Percentiles rank a stretch among this genome's conserved stretches.
phyloP scores from a whole-genome alignment of 1,140 invertebrate genomes.

The Hyposmocoma kahamanoa region DNA sequence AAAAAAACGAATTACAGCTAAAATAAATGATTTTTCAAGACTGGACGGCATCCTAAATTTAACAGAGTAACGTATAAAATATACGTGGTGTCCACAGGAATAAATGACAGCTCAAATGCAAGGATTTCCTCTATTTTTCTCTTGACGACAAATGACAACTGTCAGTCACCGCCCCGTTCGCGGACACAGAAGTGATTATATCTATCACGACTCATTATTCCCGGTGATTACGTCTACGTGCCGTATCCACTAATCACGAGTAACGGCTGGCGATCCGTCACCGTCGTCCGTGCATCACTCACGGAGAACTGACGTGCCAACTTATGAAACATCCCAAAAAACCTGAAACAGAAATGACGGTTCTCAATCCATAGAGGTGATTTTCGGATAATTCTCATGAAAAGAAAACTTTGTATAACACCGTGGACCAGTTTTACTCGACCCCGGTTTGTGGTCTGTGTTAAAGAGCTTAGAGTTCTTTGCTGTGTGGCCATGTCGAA shows the following conservation, averaged over 20 bases:
- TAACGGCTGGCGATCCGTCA: constrained; percentile 54
- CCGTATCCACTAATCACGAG: constrained; percentile 55
- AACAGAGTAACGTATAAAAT: too few relatives aligned
- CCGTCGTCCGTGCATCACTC: constrained; percentile 50
- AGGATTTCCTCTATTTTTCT: too few relatives aligned
- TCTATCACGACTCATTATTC: constrained; percentile 49
- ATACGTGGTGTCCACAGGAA: too few relatives aligned
- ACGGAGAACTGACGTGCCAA: constrained; percentile 21
- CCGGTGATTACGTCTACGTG: constrained; percentile 42
- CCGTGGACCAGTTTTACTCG: constrained; percentile 23
- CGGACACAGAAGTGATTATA: constrained; percentile 15
- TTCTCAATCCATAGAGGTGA: background rate
- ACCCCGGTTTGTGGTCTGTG: constrained; percentile 18
- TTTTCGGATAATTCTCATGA: background rate
- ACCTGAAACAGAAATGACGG: background rate
- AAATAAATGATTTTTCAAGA: too few relatives aligned
- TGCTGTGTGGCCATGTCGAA: constrained; percentile 25
- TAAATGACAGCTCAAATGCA: too few relatives aligned
- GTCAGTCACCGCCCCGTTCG: background rate
- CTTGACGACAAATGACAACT: constrained; percentile 1
- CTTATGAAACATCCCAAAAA: background rate
- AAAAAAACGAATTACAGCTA: too few relatives aligned
- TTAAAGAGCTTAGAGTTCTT: constrained; percentile 2
- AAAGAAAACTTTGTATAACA: constrained; percentile 11
- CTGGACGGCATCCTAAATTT: too few relatives aligned